These are phyloP conservation scores for Centropus unirufus DNA, from an alignment of 2,113 vertebrate genomes.

Conservation along the genomic window DNA sequence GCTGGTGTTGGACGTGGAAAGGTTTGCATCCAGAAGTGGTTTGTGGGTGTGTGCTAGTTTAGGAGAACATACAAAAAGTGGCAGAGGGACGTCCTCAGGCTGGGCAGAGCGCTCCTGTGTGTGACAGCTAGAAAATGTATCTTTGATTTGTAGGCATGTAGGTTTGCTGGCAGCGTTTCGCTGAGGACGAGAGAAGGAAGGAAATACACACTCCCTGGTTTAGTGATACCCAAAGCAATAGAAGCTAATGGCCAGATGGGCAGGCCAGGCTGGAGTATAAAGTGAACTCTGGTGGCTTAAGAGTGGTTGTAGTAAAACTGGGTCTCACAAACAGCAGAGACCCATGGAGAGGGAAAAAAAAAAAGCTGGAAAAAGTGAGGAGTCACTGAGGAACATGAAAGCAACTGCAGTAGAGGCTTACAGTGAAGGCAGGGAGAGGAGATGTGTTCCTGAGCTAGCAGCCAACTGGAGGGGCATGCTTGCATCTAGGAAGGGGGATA, in stretches of 20 bases:
- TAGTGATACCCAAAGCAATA: neutral
- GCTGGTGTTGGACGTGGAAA: neutral
- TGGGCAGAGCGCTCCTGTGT: neutral
- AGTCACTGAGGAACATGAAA: neutral
- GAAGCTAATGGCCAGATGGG: neutral
- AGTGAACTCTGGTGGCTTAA: neutral
- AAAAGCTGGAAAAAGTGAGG: neutral
- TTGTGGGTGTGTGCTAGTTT: neutral
- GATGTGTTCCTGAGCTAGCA: neutral
- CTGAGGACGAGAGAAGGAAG: neutral
- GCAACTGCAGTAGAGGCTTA: neutral
- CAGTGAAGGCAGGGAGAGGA: rapidly evolving
- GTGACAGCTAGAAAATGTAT: neutral
- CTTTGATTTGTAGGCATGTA: neutral
- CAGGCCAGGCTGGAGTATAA: neutral
- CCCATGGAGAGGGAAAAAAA: neutral
- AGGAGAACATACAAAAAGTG: neutral
- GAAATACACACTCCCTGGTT: neutral
- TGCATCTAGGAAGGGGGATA: neutral
- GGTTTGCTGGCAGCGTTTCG: neutral
- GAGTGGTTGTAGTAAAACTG: neutral
- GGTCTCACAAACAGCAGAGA: neutral
- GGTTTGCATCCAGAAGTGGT: neutral
- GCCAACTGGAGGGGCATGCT: rapidly evolving
- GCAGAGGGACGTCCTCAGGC: neutral